These are phyloP conservation scores for Orthonyx spaldingii DNA, from an alignment of 2,113 vertebrate species.

Conservation along the genomic window DNA sequence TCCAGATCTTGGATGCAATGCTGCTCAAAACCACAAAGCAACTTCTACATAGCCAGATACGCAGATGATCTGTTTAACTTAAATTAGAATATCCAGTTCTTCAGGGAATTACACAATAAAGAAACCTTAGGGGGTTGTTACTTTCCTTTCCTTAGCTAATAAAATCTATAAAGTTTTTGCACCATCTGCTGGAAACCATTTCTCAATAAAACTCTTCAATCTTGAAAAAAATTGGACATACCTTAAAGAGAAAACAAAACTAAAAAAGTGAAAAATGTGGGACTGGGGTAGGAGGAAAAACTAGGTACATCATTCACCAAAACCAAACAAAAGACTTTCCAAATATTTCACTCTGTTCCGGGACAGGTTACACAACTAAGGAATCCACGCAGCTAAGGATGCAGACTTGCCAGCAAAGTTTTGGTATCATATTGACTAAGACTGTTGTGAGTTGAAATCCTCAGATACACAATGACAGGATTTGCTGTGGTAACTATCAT, in stretches of 20 bases:
- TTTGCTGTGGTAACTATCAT: not conserved
- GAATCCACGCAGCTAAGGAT: not conserved
- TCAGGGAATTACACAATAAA: not conserved
- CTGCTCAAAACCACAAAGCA: not conserved
- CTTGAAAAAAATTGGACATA: not conserved
- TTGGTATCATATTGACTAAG: rapidly evolving
- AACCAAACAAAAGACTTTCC: not conserved
- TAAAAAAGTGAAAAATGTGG: not conserved
- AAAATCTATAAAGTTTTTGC: constrained; percentile 3
- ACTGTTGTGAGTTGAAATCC: not conserved
- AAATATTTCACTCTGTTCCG: not conserved
- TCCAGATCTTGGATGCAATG: not conserved
- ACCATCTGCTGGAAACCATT: constrained; percentile 15
- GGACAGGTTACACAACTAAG: not conserved
- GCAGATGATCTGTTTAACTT: not conserved
- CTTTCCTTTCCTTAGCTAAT: not conserved
- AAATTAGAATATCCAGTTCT: not conserved
- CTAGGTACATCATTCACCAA: not conserved
- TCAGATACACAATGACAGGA: not conserved
- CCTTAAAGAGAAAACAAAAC: not conserved
- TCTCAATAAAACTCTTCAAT: not conserved
- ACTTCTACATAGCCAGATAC: not conserved
- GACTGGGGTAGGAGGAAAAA: not conserved
- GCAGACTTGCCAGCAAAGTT: not conserved
- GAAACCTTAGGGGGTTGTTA: not conserved